Evolutionary conservation across 2,113 vertebrate genomes (phyloP).

Genomic region (Cranoglanis bouderius): DNA sequence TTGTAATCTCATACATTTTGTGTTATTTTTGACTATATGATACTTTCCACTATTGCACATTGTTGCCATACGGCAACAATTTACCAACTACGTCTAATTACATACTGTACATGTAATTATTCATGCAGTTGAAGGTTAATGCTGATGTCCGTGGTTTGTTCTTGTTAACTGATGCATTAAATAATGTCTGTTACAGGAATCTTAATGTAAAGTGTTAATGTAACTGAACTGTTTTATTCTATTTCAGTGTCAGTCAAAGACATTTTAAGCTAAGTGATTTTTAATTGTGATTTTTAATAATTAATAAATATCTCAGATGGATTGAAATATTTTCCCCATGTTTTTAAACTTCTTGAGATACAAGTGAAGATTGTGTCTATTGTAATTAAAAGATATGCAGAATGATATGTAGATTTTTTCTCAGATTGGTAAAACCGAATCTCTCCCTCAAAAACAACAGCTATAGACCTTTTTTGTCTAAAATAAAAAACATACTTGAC

Average conservation of each 20-base stretch:
- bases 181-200: neutral
- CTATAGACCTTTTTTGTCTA: neutral
- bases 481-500: neutral
- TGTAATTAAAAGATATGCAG: neutral
- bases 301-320: neutral
- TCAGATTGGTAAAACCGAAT: neutral
- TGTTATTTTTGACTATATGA: no score
- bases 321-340: neutral
- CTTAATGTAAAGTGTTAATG: no score
- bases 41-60: no score
- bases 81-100: no score
- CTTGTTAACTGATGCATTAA: no score
- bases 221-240: no score
- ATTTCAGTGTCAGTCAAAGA: no score
- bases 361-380: neutral
- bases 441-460: neutral
- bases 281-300: neutral
- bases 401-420: neutral
- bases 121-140: no score
- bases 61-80: no score
- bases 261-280: no score
- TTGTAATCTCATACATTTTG: no score
- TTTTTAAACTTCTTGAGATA: neutral
- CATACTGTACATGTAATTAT: no score
- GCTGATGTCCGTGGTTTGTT: neutral